Evolutionary conservation across 2,797 vertebrate species (phyloP), one percentile per base, ranked within the genome.

Genomic region (Siniperca undulata): DNA sequence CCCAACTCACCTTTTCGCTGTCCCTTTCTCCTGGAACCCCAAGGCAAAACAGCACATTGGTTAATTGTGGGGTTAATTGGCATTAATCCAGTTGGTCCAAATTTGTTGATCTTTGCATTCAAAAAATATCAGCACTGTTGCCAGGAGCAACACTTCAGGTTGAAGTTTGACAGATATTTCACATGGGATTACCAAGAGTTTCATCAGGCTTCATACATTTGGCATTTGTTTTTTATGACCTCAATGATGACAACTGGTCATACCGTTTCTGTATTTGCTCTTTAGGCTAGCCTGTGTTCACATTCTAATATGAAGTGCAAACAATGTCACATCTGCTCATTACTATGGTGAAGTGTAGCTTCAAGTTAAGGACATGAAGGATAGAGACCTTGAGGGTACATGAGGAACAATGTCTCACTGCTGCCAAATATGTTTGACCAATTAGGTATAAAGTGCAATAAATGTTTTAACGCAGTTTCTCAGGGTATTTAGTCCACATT

Each of bases 91-190:
- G 30, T 30, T 30, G 30, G 30, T 30, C 30, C 30, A 30, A 30
- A 30, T 30, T 30, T 30, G n/a, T 24, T 36, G 22, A 24, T 30
- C n/a, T 22, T 20, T 11, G 19, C 20, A 22, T 24, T 1, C 5
- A 36, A 9, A 13, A 27, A 55, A 36, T 1, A 34, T 13, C 12
- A 2, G 34, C 30, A 16, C n/a, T 44, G 30, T 11, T 46, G 24
- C 17, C 61, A 16, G 46, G 13, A 44, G 24, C 7, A 34, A 20
- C 69, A 69, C 13, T 44, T 40, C 20, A 61, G 22, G 6, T 13
- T 52, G 3, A 61, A 4, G 7, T 53, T 9, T 1, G 22, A 50
- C 52, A 59, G 71, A 82, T 72, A 82, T 60, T 68, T 68, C 11
- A 14, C n/a, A 2, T 24, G 17, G 9, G 20, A 66, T 44, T n/a